Base-by-base conservation (phyloP, 2,888 invertebrate species). In the Agrotis exclamationis region DNA sequence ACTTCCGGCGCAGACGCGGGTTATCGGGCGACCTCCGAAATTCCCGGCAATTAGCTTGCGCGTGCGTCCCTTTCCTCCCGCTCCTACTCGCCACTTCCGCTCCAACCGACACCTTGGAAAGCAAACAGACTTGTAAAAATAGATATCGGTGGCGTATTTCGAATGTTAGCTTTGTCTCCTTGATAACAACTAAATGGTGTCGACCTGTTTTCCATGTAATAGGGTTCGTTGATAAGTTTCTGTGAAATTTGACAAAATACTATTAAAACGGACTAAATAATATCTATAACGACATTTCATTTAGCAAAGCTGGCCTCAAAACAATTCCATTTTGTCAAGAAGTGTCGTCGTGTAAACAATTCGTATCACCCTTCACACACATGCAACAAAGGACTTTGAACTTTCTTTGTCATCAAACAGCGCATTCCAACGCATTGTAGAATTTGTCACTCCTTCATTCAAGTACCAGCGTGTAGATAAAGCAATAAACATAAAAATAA, bases 21-120 rank as follows among this genome's bases (percentile, higher is more conserved):
- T 95, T 95, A 95, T 95, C 95, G 92, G 91, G 91, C 93, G 95
- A 93, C 94, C 95, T 93, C 94, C 95, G 92, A 94, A 95, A 95
- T 90, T 93, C 93, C 93, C 91, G 92, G 92, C 95, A 95, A 95
- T 94, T 95, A 93, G 89, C 90, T 88, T 88, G 88, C 87, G 88
- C 87, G 87, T 84, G 88, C 89, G 90, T 88, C 90, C 90, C 90
- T 90, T 89, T 87, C 90, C 87, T 88, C 88, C 90, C 88, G 87
- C 88, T 85, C 85, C 89, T 86, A 88, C 81, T 84, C 82, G 85
- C 86, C 87, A 85, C 89, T 89, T 90, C 89, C 89, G 89, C 84
- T 87, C 89, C 74, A 82, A 89, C 92, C 88, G 80, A 83, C 83
- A 87, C 88, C 86, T 90, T 89, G 86, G 80, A 84, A 78, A 80